Conservation (phyloP, 2,888 invertebrate genomes). For the Chironomus tentans region DNA sequence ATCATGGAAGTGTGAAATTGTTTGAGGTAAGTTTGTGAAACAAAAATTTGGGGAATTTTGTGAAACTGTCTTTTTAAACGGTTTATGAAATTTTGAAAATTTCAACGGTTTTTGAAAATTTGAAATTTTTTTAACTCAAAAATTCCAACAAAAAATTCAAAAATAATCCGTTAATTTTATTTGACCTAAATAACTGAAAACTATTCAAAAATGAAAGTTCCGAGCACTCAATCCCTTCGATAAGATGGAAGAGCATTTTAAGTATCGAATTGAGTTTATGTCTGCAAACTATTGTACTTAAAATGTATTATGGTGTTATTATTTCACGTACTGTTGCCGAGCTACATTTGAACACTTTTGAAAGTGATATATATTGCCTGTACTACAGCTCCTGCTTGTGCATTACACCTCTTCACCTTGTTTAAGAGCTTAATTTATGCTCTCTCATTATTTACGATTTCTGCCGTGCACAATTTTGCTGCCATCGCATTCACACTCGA, state of each 20-base stretch:
- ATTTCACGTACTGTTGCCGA: conserved; percentile 5
- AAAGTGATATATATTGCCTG: conserved; percentile 14
- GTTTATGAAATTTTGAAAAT: too few species aligned
- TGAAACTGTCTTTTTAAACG: too few species aligned
- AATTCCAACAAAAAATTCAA: too few species aligned
- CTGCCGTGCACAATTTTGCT: not conserved
- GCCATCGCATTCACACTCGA: conserved; percentile 8
- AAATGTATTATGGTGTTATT: conserved; percentile 20
- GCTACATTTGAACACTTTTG: conserved; percentile 7
- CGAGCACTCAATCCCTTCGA: too few species aligned
- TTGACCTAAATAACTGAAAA: too few species aligned
- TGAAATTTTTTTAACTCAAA: too few species aligned
- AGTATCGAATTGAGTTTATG: not conserved
- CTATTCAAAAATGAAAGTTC: too few species aligned
- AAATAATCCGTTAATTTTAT: not conserved
- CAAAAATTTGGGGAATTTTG: too few species aligned
- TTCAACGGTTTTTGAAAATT: too few species aligned
- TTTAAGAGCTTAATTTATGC: conserved; percentile 19
- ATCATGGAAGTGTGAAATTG: not conserved
- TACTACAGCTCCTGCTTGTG: not conserved
- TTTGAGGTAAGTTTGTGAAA: too few species aligned
- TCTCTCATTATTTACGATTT: conserved; percentile 21
- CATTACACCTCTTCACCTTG: conserved; percentile 23
- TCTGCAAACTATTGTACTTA: not conserved
- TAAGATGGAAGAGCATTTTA: too few species aligned